Evolutionary conservation across 2,113 vertebrate species (phyloP), one percentile per base, ranked within the genome.

Genomic region (Salvator merianae): DNA sequence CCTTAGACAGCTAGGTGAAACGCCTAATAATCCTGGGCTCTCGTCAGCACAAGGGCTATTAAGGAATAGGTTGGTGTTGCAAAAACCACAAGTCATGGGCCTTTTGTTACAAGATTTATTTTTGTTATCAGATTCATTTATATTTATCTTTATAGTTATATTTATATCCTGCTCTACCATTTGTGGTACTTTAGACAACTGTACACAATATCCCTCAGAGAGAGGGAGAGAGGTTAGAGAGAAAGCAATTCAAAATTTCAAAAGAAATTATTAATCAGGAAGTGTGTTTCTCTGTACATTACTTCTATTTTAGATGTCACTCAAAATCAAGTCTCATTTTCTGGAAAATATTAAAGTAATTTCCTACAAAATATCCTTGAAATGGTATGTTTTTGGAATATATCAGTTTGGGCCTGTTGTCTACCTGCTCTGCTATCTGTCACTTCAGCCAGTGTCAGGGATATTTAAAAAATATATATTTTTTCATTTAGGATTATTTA

Each of bases 401-500:
- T 69, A 22, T 34, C 28, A 18, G 7, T 12, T 24, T 66, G 28
- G 36, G 30, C 50, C 73, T 77, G 20, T 55, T 76, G 30, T 18
- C 69, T 36, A 10, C 73, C 13, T 83, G 70, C 43, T 10, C 53
- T 26, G n/a, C 34, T 80, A 65, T 82, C 0, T 81, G 79, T 18
- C 0, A 38, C 87, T 79, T 13, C 47, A 82, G 32, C 38, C 68
- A 53, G 0, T 86, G 3, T 63, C 70, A 16, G 36, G 77, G 1
- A 4, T 69, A 34, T 9, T 69, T 89, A 87, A 38, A 59, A 59
- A 59, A 59, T 2, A 71, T 92, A 74, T 93, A 5, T 89, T 38
- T 3, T 90, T 79, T 69, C 43, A 43, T 1, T 73, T 88, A 97
- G 97, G 96, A 95, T 81, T 97, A 97, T 62, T 68, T 88, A 6